These are phyloP conservation scores for Apodemus sylvaticus DNA, from an alignment of 2,113 vertebrate species.

Conservation along the genomic window DNA sequence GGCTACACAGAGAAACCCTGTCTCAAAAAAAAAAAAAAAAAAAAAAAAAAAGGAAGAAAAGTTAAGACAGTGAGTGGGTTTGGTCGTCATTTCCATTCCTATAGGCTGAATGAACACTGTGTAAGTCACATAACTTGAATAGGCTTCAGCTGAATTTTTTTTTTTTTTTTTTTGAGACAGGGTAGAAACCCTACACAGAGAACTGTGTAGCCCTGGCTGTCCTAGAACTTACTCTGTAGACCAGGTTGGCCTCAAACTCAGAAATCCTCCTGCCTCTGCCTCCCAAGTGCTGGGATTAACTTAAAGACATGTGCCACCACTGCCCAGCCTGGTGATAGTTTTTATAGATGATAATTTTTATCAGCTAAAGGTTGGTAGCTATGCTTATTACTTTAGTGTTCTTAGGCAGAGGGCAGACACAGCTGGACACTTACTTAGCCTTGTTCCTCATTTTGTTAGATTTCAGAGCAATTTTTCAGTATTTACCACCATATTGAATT, in stretches of 20 bases:
- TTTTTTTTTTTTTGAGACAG: too few species aligned
- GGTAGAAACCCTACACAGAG: too few species aligned
- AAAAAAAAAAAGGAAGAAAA: too few species aligned
- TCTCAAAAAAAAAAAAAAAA: too few species aligned
- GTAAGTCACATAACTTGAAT: neutral
- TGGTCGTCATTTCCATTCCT: neutral
- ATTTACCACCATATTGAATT: slow-evolving; percentile 15
- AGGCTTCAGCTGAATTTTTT: too few species aligned
- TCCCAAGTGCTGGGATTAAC: too few species aligned
- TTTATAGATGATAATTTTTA: slow-evolving; percentile 44
- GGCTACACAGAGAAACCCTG: too few species aligned
- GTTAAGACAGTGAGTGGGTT: neutral
- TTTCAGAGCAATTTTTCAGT: slow-evolving; percentile 45
- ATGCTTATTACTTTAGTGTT: neutral
- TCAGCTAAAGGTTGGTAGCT: neutral
- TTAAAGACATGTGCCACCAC: too few species aligned
- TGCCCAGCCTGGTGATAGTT: neutral
- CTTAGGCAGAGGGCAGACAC: neutral
- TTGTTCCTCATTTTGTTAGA: neutral
- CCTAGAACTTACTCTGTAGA: too few species aligned
- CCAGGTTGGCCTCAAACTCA: too few species aligned
- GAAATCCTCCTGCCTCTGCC: too few species aligned
- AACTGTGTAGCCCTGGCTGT: too few species aligned
- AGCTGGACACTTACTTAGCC: neutral
- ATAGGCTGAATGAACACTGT: neutral